Percentiles rank a stretch among this genome's conserved stretches.
Evolutionary conservation across 2,797 vertebrate species (phyloP).

Genomic region (Phoebastria nigripes): DNA sequence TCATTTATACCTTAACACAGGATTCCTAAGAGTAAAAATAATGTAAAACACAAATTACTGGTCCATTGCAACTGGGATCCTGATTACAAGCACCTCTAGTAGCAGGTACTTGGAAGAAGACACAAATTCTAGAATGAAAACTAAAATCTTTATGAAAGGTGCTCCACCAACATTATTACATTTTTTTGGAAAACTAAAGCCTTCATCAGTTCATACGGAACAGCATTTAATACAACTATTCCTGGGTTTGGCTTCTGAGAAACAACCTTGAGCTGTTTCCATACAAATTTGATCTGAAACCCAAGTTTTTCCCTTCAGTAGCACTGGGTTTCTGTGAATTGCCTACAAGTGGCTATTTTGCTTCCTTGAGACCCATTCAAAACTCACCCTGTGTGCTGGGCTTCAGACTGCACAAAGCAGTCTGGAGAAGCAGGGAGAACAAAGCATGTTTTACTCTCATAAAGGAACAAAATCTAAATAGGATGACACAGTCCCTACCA

Average conservation of each 20-base stretch:
- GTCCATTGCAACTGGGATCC: neutral
- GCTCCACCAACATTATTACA: neutral
- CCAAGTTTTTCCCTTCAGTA: neutral
- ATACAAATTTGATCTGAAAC: neutral
- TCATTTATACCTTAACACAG: neutral
- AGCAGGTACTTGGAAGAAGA: neutral
- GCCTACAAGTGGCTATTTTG: neutral
- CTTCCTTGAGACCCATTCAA: neutral
- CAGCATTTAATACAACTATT: neutral
- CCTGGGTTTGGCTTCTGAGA: neutral
- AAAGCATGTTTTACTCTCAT: neutral
- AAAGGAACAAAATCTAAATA: neutral
- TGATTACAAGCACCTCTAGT: neutral
- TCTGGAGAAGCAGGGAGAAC: neutral
- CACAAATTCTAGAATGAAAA: neutral
- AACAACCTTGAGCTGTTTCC: neutral
- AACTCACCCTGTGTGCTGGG: neutral
- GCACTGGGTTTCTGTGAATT: neutral
- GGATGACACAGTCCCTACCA: neutral
- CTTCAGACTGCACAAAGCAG: neutral
- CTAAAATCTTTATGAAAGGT: neutral
- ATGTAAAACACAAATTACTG: neutral
- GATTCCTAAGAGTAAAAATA: neutral
- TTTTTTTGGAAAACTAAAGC: neutral
- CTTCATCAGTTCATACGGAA: neutral